These are phyloP conservation scores for Entelurus aequoreus DNA, from an alignment of 2,113 vertebrate genomes.

Conservation along the genomic window DNA sequence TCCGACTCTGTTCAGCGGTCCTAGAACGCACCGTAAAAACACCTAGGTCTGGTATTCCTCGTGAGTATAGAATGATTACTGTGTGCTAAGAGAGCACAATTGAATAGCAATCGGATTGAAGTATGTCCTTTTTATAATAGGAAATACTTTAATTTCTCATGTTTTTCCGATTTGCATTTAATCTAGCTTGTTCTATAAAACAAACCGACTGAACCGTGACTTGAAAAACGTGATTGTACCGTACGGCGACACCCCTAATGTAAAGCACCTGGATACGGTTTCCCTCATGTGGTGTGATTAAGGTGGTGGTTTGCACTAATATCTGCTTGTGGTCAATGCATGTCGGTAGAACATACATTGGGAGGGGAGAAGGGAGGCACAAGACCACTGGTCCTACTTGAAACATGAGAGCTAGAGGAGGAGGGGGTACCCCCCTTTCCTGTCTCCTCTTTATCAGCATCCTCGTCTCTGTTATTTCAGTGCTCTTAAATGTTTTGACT, in stretches of 20 bases:
- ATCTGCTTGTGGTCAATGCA: constrained; percentile 60
- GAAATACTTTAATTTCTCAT: no score
- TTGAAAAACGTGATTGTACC: no score
- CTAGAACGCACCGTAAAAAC: no score
- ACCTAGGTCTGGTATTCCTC: no score
- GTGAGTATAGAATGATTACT: no score
- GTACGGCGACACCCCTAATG: neutral
- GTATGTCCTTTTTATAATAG: no score
- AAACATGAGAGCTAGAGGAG: constrained; percentile 63
- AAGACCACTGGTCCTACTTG: constrained; percentile 45
- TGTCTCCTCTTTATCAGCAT: constrained; percentile 73
- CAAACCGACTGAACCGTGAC: no score
- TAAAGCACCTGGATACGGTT: neutral
- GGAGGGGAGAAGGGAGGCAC: neutral
- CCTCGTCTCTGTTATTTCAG: constrained; percentile 61
- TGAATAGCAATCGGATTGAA: no score
- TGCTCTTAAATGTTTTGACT: constrained; percentile 57
- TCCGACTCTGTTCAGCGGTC: no score
- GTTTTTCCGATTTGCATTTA: no score
- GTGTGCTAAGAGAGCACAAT: no score
- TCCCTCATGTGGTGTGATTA: constrained; percentile 11
- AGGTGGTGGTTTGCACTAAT: constrained; percentile 51
- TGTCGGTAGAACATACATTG: constrained; percentile 56
- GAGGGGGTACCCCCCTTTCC: constrained; percentile 64
- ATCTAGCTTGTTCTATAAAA: no score